Percentiles rank a stretch among this genome's conserved stretches.
phyloP scores from a whole-genome alignment of 2,888 invertebrate genomes.

The Scaptomyza parva region DNA sequence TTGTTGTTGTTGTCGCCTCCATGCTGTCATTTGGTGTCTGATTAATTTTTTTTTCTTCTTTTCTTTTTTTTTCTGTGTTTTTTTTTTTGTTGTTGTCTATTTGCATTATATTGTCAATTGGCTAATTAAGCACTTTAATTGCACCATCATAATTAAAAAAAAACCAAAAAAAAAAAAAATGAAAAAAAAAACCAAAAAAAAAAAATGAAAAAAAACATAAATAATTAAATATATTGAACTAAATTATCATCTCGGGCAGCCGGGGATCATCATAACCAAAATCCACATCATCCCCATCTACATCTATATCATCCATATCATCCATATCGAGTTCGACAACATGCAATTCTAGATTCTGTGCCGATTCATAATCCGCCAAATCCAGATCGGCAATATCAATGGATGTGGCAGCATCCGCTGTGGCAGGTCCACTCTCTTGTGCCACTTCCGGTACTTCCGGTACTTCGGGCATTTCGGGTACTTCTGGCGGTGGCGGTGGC shows the following conservation, averaged over 20 bases:
- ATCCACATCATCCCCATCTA: slow-evolving; percentile 23
- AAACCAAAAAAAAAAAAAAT: too few relatives aligned
- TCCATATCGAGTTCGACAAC: neutral
- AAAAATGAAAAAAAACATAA: slow-evolving; percentile 21
- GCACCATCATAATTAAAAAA: slow-evolving; percentile 26
- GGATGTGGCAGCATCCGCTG: neutral
- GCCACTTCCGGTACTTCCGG: too few relatives aligned
- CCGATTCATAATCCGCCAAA: slow-evolving; percentile 15
- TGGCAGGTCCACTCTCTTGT: too few relatives aligned
- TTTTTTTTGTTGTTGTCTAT: slow-evolving; percentile 6
- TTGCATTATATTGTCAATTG: slow-evolving; percentile 37
- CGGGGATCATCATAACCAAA: slow-evolving; percentile 65
- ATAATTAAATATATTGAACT: neutral
- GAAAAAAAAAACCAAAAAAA: too few relatives aligned
- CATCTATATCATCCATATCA: neutral
- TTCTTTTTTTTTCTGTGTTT: neutral
- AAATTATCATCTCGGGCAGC: slow-evolving; percentile 63
- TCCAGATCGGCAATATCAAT: neutral
- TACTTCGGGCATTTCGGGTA: too few relatives aligned
- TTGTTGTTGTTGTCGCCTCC: slow-evolving; percentile 19
- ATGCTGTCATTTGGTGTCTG: slow-evolving; percentile 36
- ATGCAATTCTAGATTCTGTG: slow-evolving; percentile 18
- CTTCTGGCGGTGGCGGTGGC: neutral
- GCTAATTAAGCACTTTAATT: slow-evolving; percentile 37
- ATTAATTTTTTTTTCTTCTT: slow-evolving; percentile 39